A percentile compares a stretch with the other conserved stretches of the same genome.
phyloP scores from a whole-genome alignment of 2,113 vertebrate genomes.

The Naja naja region DNA sequence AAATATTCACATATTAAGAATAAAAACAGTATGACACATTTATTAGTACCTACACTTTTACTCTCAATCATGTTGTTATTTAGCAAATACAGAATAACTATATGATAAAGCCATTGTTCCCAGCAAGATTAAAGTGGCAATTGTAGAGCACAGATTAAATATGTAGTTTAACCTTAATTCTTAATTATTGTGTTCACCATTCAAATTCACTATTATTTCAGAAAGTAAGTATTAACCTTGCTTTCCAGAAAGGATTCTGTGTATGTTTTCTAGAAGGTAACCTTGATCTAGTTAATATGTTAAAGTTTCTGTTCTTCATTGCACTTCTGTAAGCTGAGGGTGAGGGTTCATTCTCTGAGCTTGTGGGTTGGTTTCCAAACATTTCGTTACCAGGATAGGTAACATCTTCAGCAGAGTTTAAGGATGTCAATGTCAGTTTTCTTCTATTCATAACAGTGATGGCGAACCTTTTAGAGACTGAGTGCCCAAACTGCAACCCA shows the following conservation, averaged over 20 bases:
- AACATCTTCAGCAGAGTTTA: no score
- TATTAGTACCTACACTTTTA: neutral
- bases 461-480: no score
- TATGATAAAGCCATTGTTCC: neutral
- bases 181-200: slow-evolving; percentile 39
- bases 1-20: neutral
- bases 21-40: neutral
- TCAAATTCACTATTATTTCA: slow-evolving; percentile 55
- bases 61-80: neutral
- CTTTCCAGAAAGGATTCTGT: slow-evolving; percentile 59
- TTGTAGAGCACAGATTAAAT: neutral
- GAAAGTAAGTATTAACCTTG: slow-evolving; percentile 43
- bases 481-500: no score
- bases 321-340: neutral
- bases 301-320: slow-evolving; percentile 67
- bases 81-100: neutral
- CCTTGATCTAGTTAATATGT: slow-evolving; percentile 52
- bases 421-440: neutral
- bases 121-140: no score
- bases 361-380: no score
- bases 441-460: no score
- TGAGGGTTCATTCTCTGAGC: no score
- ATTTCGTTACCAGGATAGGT: no score
- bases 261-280: slow-evolving; percentile 67
- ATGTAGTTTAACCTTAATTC: neutral